Base-by-base conservation (phyloP, 2,113 vertebrate species). In the Rhagologus leucostigma region DNA sequence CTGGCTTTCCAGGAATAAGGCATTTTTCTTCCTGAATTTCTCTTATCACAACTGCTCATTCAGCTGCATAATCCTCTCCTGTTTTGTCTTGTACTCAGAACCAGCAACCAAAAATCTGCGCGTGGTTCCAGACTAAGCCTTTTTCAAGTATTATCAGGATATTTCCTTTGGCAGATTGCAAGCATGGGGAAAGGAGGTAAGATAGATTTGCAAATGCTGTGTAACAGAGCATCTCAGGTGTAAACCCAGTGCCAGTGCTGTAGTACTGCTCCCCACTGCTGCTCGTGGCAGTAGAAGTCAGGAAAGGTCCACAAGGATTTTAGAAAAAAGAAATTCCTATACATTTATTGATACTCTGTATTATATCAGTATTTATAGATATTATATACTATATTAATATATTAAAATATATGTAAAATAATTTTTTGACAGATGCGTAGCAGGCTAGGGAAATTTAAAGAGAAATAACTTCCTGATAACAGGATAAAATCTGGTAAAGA, bases 51-150 rank as follows among this genome's bases (percentile, higher is more conserved):
- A 26, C 26, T 80, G 75, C 75, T 95, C 71, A 80, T 93, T 95
- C 71, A 86, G 55, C 90, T 74, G 39, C 63, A 55, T 93, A 94
- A 92, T 94, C 88, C 76, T 77, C 50, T 92, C 50, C 63, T 95
- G 47, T 74, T 94, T 92, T 92, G 71, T 39, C 78, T 96, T 73
- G 20, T 87, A 50, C 71, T 80, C 32, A 30, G 71, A 93, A 92
- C 49, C 46, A 86, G 39, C 26, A 74, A 90, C 26, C 1, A 12
- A 80, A 84, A 94, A 70, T 49, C 71, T 88, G 71, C 63, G 70
- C 8, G 19, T 88, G 63, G 88, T 90, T 78, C 64, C 55, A 83
- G 63, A 77, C 26, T 83, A 88, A 88, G 57, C 6, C 3, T 42
- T 83, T 93, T 84, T 73, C 50, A 79, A 88, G 50, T 57, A 83